phyloP scores from a whole-genome alignment of 2,797 vertebrate species.

The Tokudaia muenninki region DNA sequence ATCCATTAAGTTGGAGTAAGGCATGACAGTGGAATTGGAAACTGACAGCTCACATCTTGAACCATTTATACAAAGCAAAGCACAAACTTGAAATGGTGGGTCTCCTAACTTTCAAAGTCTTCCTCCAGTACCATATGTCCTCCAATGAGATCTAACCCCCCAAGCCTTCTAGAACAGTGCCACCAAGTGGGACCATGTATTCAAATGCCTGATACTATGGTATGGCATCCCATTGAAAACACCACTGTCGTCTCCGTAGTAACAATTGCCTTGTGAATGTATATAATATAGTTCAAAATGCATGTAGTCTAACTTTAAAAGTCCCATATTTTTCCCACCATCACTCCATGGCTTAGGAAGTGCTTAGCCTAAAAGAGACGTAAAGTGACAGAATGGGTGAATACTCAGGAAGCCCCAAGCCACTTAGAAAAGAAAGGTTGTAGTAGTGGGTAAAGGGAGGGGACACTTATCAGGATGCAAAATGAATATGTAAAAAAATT shows the following conservation, averaged over 20 bases:
- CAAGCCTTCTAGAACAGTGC: neutral
- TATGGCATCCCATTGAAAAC: neutral
- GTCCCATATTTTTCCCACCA: neutral
- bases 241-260: neutral
- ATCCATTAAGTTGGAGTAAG: neutral
- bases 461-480: too few species aligned
- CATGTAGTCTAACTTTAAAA: neutral
- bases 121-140: neutral
- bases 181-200: neutral
- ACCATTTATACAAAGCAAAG: neutral
- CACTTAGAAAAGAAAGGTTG: too few species aligned
- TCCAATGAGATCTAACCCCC: neutral
- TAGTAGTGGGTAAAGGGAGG: too few species aligned
- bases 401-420: too few species aligned
- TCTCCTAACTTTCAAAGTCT: neutral
- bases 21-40: neutral
- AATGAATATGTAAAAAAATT: too few species aligned
- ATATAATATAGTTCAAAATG: neutral
- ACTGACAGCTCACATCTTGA: neutral
- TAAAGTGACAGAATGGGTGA: too few species aligned
- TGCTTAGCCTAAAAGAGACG: too few species aligned
- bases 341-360: neutral
- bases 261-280: neutral
- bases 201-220: neutral
- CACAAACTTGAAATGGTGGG: neutral